Evolutionary conservation across 2,797 vertebrate species (phyloP), one percentile per base, ranked within the genome.

Genomic region (Coccyzus lansbergi): DNA sequence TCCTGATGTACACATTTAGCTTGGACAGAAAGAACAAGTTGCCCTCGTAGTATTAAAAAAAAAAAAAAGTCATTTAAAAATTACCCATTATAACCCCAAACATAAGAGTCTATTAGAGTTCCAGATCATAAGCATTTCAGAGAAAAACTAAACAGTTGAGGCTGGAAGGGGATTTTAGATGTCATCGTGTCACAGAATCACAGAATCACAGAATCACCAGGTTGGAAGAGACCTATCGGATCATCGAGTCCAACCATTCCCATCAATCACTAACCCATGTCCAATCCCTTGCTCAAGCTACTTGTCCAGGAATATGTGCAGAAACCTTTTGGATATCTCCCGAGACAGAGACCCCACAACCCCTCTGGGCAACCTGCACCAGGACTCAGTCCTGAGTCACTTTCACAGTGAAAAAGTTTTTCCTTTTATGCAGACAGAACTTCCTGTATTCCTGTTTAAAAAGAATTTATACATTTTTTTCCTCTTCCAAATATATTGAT

Each of bases 241-340:
- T n/a, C n/a, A n/a, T n/a, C n/a, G n/a, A n/a, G n/a, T n/a, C n/a
- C n/a, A n/a, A n/a, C n/a, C n/a, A n/a, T n/a, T n/a, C n/a, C n/a
- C n/a, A n/a, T n/a, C n/a, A n/a, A n/a, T n/a, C n/a, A n/a, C n/a
- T n/a, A n/a, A n/a, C n/a, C n/a, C n/a, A n/a, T n/a, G n/a, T n/a
- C n/a, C 19, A 56, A 3, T 2, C 3, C 15, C 7, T 15, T 48
- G 33, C 24, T 76, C 6, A 44, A 76, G 25, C 5, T 0, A 4
- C 8, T 15, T 90, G 31, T 25, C 19, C 53, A 59, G n/a, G 24
- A 71, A 16, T 4, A 8, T 10, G 6, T 20, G 31, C 16, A 60
- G 9, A 36, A 7, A 25, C 2, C 15, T 85, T 55, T 31, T 48
- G 13, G 59, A 15, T 21, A 12, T 12, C 15, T 85, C 6, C 36